phyloP scores from a whole-genome alignment of 2,797 vertebrate species.

The Pelobates cultripes region DNA sequence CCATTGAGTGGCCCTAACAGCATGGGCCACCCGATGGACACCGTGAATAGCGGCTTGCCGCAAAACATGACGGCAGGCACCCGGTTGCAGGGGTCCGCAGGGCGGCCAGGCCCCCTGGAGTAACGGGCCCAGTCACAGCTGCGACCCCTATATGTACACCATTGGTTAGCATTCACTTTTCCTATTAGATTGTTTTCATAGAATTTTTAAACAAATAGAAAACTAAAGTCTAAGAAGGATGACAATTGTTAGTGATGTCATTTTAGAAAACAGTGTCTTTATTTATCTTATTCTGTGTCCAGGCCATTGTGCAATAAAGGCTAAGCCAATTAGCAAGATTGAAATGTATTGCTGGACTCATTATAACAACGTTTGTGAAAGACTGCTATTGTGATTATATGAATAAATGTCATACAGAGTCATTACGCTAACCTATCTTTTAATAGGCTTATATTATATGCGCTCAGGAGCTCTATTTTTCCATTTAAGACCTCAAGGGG shows the following conservation, averaged over 20 bases:
- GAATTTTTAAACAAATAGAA: not conserved
- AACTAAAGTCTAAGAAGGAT: not conserved
- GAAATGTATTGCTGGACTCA: conserved; percentile 35
- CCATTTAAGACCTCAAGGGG: not conserved
- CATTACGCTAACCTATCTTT: not conserved
- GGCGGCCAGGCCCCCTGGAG: too few species aligned
- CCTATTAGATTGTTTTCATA: too few species aligned
- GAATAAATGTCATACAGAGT: conserved; percentile 43
- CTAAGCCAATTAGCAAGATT: conserved; percentile 40
- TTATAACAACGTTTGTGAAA: conserved; percentile 39
- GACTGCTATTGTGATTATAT: conserved; percentile 35
- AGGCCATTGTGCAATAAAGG: not conserved
- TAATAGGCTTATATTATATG: not conserved
- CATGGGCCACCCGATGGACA: too few species aligned
- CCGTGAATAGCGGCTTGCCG: too few species aligned
- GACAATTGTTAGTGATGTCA: not conserved
- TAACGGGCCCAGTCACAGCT: too few species aligned
- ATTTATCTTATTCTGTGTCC: not conserved
- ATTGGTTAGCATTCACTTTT: too few species aligned
- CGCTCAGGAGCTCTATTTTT: not conserved
- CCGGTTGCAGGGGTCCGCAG: too few species aligned
- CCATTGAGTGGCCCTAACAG: too few species aligned
- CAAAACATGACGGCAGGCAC: too few species aligned
- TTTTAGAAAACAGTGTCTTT: not conserved
- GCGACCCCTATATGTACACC: too few species aligned